Evolutionary conservation across 37 sponge, comb jelly and placozoan genomes (phyloP).

Genomic region (Amphimedon queenslandica): DNA sequence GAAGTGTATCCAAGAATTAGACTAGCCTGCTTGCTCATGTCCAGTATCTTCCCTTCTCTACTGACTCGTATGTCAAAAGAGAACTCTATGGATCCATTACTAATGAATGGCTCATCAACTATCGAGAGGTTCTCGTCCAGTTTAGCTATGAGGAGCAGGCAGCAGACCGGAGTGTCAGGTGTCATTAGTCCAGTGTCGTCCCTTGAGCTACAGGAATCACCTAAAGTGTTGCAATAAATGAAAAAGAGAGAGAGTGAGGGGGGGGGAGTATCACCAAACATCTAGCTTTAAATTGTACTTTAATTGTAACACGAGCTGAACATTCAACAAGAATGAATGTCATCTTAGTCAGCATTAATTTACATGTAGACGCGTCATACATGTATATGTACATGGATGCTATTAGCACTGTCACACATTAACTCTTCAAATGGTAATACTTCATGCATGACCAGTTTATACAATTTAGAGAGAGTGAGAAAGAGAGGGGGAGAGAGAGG

Average conservation of each 20-base stretch:
- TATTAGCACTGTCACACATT: background rate
- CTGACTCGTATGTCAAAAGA: slow-evolving; percentile 50
- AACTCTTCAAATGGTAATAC: background rate
- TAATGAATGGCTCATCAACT: slow-evolving; percentile 32
- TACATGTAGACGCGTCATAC: too few species aligned
- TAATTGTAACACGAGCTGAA: too few species aligned
- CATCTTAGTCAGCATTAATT: too few species aligned
- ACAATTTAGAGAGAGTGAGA: too few species aligned
- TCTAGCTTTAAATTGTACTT: background rate
- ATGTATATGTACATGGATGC: background rate
- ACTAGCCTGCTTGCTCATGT: slow-evolving; percentile 54
- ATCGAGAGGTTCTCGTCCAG: slow-evolving; percentile 8
- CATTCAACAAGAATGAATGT: too few species aligned
- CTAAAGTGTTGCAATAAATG: slow-evolving; percentile 14
- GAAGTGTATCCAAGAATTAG: slow-evolving; percentile 44
- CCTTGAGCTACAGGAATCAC: too few species aligned
- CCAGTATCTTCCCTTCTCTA: slow-evolving; percentile 50
- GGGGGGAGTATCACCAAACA: background rate
- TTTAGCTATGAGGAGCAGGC: slow-evolving; percentile 35
- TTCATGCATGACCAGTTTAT: background rate
- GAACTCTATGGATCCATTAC: slow-evolving; percentile 51
- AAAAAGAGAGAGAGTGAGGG: background rate
- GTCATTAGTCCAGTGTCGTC: too few species aligned
- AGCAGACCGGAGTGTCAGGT: too few species aligned
- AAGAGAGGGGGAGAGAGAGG: too few species aligned